Conservation (phyloP, 2,797 vertebrate species). For the Furcifer pardalis region DNA sequence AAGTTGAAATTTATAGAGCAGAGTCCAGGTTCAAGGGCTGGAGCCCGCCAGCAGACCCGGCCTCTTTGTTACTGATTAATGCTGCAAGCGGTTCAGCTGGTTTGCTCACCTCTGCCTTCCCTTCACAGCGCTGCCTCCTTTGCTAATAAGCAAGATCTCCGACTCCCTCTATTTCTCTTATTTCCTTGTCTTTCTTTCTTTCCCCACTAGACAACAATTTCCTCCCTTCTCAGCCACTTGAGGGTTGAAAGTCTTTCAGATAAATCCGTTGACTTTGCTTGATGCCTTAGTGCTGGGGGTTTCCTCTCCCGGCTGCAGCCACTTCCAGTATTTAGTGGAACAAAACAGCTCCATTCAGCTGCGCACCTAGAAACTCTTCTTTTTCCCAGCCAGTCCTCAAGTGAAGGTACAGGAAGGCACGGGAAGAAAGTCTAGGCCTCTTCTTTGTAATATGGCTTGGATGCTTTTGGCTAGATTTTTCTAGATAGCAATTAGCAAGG, state of each 20-base stretch:
- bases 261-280: not conserved
- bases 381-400: not conserved
- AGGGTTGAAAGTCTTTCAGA: constrained; percentile 31
- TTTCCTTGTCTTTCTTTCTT: constrained; percentile 8
- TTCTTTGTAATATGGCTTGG: constrained; percentile 56
- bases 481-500: no score
- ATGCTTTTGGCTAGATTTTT: constrained; percentile 53
- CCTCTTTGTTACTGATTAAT: constrained; percentile 78
- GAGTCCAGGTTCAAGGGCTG: constrained; percentile 77
- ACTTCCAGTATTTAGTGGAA: constrained; percentile 37
- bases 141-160: constrained; percentile 32
- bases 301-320: constrained; percentile 53
- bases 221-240: constrained; percentile 53
- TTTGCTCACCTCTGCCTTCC: constrained; percentile 71
- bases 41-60: constrained; percentile 71
- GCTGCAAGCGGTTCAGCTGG: constrained; percentile 72
- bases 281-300: constrained; percentile 9
- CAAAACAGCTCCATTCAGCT: constrained; percentile 64
- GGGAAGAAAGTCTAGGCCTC: constrained; percentile 49
- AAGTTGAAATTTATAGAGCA: constrained; percentile 76
- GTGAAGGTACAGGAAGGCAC: constrained; percentile 53
- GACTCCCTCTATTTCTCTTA: not conserved
- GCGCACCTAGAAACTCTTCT: constrained; percentile 37
- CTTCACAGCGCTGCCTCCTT: constrained; percentile 47
- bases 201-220: constrained; percentile 29